Conservation (phyloP, 2,113 vertebrate species). For the Arvicanthis niloticus region DNA sequence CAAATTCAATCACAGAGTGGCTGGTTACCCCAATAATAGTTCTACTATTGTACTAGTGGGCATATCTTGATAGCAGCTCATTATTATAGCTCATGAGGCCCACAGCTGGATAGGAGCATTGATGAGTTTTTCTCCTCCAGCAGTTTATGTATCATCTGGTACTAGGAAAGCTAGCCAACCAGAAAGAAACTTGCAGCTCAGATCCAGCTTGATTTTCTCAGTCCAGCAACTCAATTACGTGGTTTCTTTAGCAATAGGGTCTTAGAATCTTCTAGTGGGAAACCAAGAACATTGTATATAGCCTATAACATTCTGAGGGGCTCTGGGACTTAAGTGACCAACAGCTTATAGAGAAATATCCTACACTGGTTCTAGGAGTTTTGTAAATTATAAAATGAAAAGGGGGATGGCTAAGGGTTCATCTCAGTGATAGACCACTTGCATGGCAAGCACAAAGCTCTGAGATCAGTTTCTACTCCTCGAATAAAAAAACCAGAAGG, state of each 20-base stretch:
- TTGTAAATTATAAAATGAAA: not conserved
- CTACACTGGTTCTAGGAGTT: not conserved
- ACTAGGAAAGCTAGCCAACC: not conserved
- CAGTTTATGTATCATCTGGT: not conserved
- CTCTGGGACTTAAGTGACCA: not conserved
- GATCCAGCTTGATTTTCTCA: not conserved
- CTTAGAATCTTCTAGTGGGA: not conserved
- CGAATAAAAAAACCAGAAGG: not conserved
- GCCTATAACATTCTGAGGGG: not conserved
- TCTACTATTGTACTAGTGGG: not conserved
- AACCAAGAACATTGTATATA: not conserved
- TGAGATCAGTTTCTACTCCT: not conserved
- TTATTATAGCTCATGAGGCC: not conserved
- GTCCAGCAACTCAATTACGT: not conserved
- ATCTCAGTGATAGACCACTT: not conserved
- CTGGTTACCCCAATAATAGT: not conserved
- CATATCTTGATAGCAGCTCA: not conserved
- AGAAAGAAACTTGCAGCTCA: not conserved
- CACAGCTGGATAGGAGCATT: not conserved
- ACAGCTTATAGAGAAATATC: not conserved
- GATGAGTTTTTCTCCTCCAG: not conserved
- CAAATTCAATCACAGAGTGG: not conserved
- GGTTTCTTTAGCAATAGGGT: not conserved
- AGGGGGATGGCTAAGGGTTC: not conserved
- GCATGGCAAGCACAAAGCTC: not conserved